Conservation (phyloP, 1,140 invertebrate genomes). For the Tribolium castaneum region DNA sequence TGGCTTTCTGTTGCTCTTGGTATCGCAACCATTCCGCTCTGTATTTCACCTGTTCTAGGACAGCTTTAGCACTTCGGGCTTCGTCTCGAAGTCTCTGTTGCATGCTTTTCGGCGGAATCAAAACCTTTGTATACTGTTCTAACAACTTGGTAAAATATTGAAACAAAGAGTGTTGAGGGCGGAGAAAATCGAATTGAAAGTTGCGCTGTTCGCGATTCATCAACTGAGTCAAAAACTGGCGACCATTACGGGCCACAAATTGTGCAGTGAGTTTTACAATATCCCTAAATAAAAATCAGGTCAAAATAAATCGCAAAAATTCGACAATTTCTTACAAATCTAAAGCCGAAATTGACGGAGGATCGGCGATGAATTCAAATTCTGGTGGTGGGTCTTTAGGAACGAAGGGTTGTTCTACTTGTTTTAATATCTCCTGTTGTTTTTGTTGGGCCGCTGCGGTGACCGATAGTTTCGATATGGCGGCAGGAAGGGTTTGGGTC, state of each 20-base stretch:
- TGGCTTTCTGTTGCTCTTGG: constrained; percentile 89
- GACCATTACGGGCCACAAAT: constrained; percentile 98
- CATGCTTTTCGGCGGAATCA: constrained; percentile 94
- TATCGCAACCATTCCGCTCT: constrained; percentile 96
- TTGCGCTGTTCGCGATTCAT: constrained; percentile 99
- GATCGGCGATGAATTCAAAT: constrained; percentile 98
- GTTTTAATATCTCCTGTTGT: constrained; percentile 90
- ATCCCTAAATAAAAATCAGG: constrained; percentile 74
- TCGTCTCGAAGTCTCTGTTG: constrained; percentile 85
- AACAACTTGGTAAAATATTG: constrained; percentile 98
- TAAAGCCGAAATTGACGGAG: constrained; percentile 97
- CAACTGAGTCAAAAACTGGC: constrained; percentile 96
- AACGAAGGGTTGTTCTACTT: constrained; percentile 88
- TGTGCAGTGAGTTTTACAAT: constrained; percentile 98
- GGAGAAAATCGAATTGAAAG: constrained; percentile 98
- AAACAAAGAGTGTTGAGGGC: constrained; percentile 98
- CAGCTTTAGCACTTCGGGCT: constrained; percentile 76
- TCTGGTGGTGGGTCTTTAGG: constrained; percentile 96
- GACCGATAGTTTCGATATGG: constrained; percentile 68
- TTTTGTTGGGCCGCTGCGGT: constrained; percentile 82
- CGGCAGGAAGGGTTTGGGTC: constrained; percentile 56
- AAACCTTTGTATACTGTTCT: constrained; percentile 97
- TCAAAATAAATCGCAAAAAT: constrained; percentile 36
- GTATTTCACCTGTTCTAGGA: constrained; percentile 93
- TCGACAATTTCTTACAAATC: constrained; percentile 79